phyloP scores from a whole-genome alignment of 2,113 vertebrate species.

The Cariama cristata region DNA sequence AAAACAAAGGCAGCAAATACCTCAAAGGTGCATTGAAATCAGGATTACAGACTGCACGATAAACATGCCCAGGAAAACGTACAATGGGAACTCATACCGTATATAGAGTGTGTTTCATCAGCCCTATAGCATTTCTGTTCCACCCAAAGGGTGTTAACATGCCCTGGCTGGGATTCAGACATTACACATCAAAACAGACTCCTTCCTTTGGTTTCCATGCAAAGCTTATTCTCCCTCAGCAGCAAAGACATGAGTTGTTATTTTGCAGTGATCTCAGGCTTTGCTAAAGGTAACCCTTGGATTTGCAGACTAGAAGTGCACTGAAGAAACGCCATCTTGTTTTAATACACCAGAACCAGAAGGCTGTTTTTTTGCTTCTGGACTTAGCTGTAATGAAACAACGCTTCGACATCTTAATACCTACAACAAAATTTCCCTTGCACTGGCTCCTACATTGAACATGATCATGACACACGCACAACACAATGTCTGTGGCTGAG shows the following conservation, averaged over 20 bases:
- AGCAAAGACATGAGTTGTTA: neutral
- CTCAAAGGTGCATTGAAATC: neutral
- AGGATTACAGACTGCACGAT: neutral
- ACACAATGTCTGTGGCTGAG: neutral
- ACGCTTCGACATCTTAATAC: neutral
- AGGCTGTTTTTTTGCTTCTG: neutral
- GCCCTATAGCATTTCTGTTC: conserved; percentile 49
- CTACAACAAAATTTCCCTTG: neutral
- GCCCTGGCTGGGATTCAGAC: conserved; percentile 56
- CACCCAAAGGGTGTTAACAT: conserved; percentile 67
- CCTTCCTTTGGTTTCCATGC: conserved; percentile 39
- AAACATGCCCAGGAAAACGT: conserved; percentile 4
- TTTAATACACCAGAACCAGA: neutral
- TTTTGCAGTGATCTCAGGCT: neutral
- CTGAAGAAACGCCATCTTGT: neutral
- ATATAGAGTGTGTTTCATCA: conserved; percentile 56
- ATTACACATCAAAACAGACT: conserved; percentile 65
- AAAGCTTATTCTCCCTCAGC: conserved; percentile 1
- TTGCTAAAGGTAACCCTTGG: neutral
- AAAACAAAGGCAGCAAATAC: conserved; percentile 10
- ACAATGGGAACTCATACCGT: conserved; percentile 14
- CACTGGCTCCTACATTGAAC: neutral
- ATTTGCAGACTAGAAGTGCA: neutral
- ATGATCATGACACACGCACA: neutral
- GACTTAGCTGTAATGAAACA: neutral